Base-by-base conservation (phyloP, 2,797 vertebrate species). In the Anableps anableps region DNA sequence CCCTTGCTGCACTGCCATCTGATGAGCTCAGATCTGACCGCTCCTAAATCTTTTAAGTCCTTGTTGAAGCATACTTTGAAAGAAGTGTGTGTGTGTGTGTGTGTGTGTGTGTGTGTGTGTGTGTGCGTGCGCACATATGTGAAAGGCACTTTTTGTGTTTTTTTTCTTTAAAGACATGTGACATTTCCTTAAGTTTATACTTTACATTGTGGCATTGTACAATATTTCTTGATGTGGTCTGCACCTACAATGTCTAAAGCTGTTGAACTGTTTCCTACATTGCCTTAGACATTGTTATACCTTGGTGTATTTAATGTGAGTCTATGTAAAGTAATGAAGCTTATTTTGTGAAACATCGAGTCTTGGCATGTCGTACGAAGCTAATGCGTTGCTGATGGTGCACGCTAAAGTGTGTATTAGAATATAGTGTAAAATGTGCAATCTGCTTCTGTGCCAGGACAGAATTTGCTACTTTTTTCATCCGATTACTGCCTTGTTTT, bases 1-100 rank as follows among this genome's bases (percentile, higher is more conserved):
- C 51, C 55, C 10, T 5, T 41, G 41, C 64, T 55, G 70, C 72
- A 83, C 51, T 80, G 79, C 77, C 85, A 88, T 92, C 72, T 83
- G 85, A 75, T 86, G 64, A 81, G 78, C 79, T 86, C 58, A 83
- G 75, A 84, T 91, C 79, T 85, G 83, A 71, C 75, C 72, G 26
- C 36, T 41, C 21, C 13, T 68, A 41, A 85, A 64, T 68, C 83
- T 86, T 87, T 83, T 41, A 88, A 81, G 74, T 89, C 73, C 36
- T 38, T 60, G 36, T 80, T 23, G 5, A 74, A 82, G 50, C 31
- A 64, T 26, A 60, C 2, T 62, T 26, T 68, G 7, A 43, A 64
- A 31, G 41, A 19, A 21, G 34, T 29, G 19, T 17, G 7, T 26
- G 4, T 53, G 23, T 26, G 53, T 66, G 34, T 71, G 17, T 72